Conservation (phyloP, 2,888 invertebrate species). For the Drosophila mimetica region DNA sequence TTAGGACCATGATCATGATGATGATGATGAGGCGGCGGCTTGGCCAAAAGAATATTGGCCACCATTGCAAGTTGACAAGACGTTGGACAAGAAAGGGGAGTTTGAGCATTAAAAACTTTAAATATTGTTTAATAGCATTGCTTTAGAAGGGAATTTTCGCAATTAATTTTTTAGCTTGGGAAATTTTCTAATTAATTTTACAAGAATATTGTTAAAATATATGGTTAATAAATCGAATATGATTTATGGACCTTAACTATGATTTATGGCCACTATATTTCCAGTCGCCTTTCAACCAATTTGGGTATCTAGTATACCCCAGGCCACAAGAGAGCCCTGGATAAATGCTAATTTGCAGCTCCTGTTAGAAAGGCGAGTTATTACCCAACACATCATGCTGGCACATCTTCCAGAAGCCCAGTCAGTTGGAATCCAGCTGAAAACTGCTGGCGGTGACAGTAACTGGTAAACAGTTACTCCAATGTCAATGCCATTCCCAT, state of each 20-base stretch:
- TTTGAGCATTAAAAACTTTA: not conserved
- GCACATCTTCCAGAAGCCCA: slow-evolving; percentile 8
- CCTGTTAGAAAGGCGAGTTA: slow-evolving; percentile 17
- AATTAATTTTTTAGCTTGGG: too few relatives aligned
- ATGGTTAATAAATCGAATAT: too few relatives aligned
- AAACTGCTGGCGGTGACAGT: slow-evolving; percentile 48
- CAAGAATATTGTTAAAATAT: too few relatives aligned
- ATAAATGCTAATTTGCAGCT: slow-evolving; percentile 3
- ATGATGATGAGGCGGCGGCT: slow-evolving; percentile 48
- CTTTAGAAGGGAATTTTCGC: too few relatives aligned
- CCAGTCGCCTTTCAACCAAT: not conserved
- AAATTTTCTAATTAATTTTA: too few relatives aligned
- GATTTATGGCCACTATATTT: not conserved
- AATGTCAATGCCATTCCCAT: slow-evolving; percentile 44
- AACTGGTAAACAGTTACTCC: slow-evolving; percentile 33
- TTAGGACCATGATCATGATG: slow-evolving; percentile 27
- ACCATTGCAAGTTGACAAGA: slow-evolving; percentile 25
- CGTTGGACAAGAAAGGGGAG: slow-evolving; percentile 9
- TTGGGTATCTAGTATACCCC: not conserved
- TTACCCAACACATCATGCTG: slow-evolving; percentile 33
- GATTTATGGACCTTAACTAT: not conserved
- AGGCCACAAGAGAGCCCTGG: not conserved
- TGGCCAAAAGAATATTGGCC: slow-evolving; percentile 23
- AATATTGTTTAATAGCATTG: too few relatives aligned
- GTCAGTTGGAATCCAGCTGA: slow-evolving; percentile 14